These are phyloP conservation scores for Peromyscus maniculatus DNA, from an alignment of 2,113 vertebrate species.

Conservation along the genomic window DNA sequence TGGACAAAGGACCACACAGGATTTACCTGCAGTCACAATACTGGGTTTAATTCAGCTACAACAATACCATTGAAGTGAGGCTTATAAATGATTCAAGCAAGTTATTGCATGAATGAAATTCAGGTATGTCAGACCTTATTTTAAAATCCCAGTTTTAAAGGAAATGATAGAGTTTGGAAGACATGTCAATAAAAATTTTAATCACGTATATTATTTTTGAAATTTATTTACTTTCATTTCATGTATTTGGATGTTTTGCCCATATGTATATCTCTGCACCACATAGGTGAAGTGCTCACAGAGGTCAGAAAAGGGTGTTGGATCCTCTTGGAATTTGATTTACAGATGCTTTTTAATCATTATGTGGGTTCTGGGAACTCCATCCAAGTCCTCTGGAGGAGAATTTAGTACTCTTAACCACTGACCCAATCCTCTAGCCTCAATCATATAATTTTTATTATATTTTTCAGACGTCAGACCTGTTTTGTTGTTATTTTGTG, in stretches of 20 bases:
- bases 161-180: neutral
- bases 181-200: neutral
- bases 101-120: too few species aligned
- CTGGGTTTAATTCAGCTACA: too few species aligned
- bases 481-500: neutral
- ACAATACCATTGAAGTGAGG: too few species aligned
- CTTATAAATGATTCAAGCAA: too few species aligned
- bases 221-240: neutral
- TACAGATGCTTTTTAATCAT: neutral
- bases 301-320: neutral
- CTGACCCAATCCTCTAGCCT: neutral
- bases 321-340: neutral
- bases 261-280: neutral
- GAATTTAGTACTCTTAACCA: neutral
- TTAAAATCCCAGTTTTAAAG: slow-evolving; percentile 32
- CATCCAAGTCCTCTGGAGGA: neutral
- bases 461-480: neutral
- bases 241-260: neutral
- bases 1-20: too few species aligned
- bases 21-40: too few species aligned
- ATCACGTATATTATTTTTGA: neutral
- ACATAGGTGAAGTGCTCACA: neutral
- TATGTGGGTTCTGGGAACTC: rapidly evolving
- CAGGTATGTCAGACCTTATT: neutral
- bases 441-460: neutral